Base-by-base conservation (phyloP, 2,888 invertebrate genomes). In the Sepiola atlantica region DNA sequence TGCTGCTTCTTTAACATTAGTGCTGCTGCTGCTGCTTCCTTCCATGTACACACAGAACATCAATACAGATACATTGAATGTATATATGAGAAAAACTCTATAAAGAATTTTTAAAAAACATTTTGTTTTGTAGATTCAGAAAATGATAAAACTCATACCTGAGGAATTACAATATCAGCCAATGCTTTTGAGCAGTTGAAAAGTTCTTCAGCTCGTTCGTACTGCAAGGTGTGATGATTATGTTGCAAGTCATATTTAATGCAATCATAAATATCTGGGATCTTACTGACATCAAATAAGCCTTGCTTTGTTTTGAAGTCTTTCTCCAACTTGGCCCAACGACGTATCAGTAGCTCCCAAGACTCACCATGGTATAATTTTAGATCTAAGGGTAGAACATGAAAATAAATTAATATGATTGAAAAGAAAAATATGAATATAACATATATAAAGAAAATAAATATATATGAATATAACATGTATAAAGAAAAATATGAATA, bases 211-310 rank as follows among this genome's bases (percentile, higher is more conserved):
- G 97, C 97, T 95, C 97, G 95, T 45, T 97, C 97, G 94, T 96
- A 99, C 97, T 99, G 99, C 95, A 99, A 97, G 1, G 99, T 99
- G 96, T 99, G 99, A 97, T 99, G 99, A 97, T 99, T 99, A 97
- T 99, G 99, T 97, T 99, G 99, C 95, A 99, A 97, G 97, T 99
- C 99, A 95, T 97, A 99, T 97, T 99, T 99, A 96, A 99, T 99
- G 97, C 99, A 99, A 98, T 99, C 99, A 97, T 99, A 99, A 95
- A 99, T 99, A 97, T 99, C 99, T 0, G 99, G 99, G 95, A 99
- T 99, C 98, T 99, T 99, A 16, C 99, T 99, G 96, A 99, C 99
- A 97, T 99, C 99, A 97, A 98, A 99, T 90, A 96, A 96, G 35
- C 97, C 98, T 96, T 98, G 98, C 97, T 99, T 99, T 0, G 98